A percentile compares a stretch with the other conserved stretches of the same genome.
phyloP scores from a whole-genome alignment of 2,113 vertebrate genomes.

The Clarias gariepinus region DNA sequence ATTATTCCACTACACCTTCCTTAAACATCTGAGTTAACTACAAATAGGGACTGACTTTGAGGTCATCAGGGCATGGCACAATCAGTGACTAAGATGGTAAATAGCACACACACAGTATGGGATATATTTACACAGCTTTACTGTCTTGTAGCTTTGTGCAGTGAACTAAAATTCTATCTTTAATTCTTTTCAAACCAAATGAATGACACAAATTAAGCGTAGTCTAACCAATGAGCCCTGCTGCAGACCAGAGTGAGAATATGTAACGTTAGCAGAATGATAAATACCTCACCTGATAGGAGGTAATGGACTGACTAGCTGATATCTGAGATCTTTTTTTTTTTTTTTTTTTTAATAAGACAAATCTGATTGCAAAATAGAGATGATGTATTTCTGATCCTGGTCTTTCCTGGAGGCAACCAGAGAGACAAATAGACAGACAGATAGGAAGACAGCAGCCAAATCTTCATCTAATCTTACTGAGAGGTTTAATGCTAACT shows the following conservation, averaged over 20 bases:
- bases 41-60: background rate
- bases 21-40: background rate
- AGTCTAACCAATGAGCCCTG: background rate
- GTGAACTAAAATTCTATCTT: no score
- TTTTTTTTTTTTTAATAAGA: no score
- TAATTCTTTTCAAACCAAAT: background rate
- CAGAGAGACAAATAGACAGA: background rate
- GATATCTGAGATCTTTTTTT: background rate
- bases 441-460: background rate
- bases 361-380: background rate
- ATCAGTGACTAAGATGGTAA: background rate
- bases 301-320: background rate
- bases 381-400: background rate
- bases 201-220: background rate
- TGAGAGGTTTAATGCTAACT: background rate
- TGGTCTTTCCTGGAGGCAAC: no score
- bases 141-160: background rate
- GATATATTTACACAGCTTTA: background rate
- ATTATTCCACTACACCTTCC: background rate
- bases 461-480: slow-evolving; percentile 7
- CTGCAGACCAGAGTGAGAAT: background rate
- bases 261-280: background rate
- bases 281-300: background rate
- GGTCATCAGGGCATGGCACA: background rate
- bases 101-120: background rate